Conservation (phyloP, 2,888 invertebrate genomes). For the Andrena bucephala region DNA sequence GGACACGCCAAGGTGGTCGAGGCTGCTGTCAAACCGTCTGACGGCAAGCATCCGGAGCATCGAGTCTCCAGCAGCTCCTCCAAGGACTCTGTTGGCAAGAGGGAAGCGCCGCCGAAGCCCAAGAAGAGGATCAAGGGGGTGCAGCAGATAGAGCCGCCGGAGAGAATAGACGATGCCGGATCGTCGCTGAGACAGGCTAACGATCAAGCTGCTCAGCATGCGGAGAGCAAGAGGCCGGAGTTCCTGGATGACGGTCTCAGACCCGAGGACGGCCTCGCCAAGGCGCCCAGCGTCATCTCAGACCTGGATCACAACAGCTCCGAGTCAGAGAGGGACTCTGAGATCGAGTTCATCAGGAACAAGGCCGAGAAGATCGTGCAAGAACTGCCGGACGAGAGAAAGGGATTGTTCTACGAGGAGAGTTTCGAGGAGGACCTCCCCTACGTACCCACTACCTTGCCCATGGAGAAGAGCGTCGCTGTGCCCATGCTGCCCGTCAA, state of each 20-base stretch:
- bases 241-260: constrained; percentile 63
- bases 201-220: not conserved
- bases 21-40: constrained; percentile 9
- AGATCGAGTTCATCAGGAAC: constrained; percentile 85
- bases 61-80: constrained; percentile 71
- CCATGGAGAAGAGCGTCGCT: constrained; percentile 93
- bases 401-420: constrained; percentile 92
- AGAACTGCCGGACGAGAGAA: constrained; percentile 89
- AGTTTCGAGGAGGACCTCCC: constrained; percentile 94
- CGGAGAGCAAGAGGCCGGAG: constrained; percentile 78
- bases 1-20: constrained; percentile 43
- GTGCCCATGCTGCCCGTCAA: constrained; percentile 93
- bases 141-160: constrained; percentile 59
- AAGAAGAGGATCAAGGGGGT: constrained; percentile 78
- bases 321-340: constrained; percentile 91
- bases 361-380: constrained; percentile 87
- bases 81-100: constrained; percentile 73
- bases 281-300: constrained; percentile 78
- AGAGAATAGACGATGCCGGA: constrained; percentile 40
- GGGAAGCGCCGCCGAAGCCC: constrained; percentile 75
- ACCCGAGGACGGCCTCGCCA: constrained; percentile 67
- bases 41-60: constrained; percentile 53
- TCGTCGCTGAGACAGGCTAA: constrained; percentile 35
- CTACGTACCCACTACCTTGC: constrained; percentile 95
- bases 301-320: constrained; percentile 86